phyloP scores from a whole-genome alignment of 2,113 vertebrate genomes.

The Sturnus vulgaris region DNA sequence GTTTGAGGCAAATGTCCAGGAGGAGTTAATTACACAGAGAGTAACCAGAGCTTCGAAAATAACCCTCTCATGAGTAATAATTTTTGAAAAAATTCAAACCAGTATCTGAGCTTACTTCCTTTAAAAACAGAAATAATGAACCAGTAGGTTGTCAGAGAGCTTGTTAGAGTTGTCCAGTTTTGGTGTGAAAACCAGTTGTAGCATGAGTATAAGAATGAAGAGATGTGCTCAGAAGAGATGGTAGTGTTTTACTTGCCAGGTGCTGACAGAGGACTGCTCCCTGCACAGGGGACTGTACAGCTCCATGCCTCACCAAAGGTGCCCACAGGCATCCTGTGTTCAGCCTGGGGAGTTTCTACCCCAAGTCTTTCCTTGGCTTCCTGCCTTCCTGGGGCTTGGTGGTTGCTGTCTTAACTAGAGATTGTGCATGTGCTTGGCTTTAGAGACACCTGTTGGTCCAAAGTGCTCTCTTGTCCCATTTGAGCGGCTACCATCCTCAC shows the following conservation, averaged over 20 bases:
- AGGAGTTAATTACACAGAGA: background rate
- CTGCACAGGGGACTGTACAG: fast-evolving
- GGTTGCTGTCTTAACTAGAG: background rate
- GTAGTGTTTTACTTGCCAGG: background rate
- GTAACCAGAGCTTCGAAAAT: background rate
- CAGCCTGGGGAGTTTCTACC: background rate
- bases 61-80: background rate
- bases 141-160: background rate
- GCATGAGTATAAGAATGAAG: background rate
- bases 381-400: background rate
- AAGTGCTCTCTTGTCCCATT: background rate
- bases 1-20: background rate
- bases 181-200: background rate
- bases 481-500: fast-evolving
- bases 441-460: background rate
- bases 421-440: background rate
- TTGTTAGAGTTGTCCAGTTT: background rate
- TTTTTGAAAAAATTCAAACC: background rate
- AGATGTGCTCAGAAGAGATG: background rate
- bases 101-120: background rate
- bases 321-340: background rate
- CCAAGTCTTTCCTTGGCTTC: background rate
- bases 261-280: background rate
- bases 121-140: background rate
- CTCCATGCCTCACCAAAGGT: fast-evolving